phyloP scores from a whole-genome alignment of 2,113 vertebrate genomes.

The Emydura subglobosa region DNA sequence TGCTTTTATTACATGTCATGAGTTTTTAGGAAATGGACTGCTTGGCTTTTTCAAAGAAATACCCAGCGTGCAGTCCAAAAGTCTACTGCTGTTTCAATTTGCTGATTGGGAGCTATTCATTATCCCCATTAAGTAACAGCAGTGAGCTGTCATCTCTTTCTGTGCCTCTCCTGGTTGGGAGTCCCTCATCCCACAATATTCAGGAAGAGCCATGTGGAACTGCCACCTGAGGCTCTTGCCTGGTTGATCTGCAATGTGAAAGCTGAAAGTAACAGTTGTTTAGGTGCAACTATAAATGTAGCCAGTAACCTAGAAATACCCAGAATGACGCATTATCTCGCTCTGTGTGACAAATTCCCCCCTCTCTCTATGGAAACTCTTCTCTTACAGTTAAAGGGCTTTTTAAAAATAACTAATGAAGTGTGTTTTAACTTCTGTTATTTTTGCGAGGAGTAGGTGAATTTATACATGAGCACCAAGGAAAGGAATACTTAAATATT shows the following conservation, averaged over 20 bases:
- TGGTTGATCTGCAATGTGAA: neutral
- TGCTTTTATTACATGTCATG: neutral
- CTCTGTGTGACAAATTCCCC: neutral
- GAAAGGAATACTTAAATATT: constrained; percentile 7
- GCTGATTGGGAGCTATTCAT: neutral
- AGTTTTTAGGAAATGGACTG: neutral
- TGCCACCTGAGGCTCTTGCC: neutral
- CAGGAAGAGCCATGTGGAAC: neutral
- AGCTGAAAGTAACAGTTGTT: constrained; percentile 6
- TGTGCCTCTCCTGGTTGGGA: neutral
- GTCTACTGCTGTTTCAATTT: neutral
- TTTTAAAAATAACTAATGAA: constrained; percentile 12
- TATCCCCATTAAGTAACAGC: neutral
- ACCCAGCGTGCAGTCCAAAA: neutral
- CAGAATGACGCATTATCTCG: neutral
- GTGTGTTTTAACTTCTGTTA: constrained; percentile 34
- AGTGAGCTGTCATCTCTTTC: neutral
- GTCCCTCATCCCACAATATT: neutral
- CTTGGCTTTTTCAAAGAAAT: neutral
- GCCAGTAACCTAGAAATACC: constrained; percentile 11
- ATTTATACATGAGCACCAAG: constrained; percentile 58
- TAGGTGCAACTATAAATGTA: neutral
- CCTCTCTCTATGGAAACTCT: neutral
- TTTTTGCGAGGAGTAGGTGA: constrained; percentile 43
- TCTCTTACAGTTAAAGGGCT: constrained; percentile 37